A percentile compares a stretch with the other conserved stretches of the same genome.
These are phyloP conservation scores for Papilio dardanus DNA, from an alignment of 1,140 invertebrate species.

Conservation along the genomic window DNA sequence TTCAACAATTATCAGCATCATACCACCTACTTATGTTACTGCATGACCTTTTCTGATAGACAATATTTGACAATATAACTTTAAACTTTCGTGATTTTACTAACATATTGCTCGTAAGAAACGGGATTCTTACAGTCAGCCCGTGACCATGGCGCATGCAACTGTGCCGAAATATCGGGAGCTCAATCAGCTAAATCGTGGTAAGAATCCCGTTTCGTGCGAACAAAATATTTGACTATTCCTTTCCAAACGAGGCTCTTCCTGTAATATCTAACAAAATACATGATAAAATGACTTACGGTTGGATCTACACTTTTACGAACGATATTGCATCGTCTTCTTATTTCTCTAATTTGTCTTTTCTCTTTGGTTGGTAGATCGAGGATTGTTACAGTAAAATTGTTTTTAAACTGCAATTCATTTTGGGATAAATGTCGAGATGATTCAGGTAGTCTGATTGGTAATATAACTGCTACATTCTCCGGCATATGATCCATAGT, in stretches of 20 bases:
- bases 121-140: too few relatives aligned
- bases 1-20: neutral
- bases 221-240: too few relatives aligned
- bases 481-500: conserved; percentile 55
- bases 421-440: conserved; percentile 22
- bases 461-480: conserved; percentile 60
- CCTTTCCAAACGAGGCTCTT: neutral
- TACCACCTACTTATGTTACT: neutral
- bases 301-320: conserved; percentile 58
- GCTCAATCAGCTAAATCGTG: too few relatives aligned
- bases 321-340: conserved; percentile 45
- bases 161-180: too few relatives aligned
- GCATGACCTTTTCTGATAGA: neutral
- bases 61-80: too few relatives aligned
- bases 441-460: conserved; percentile 54
- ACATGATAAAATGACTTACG: conserved; percentile 45
- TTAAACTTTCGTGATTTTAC: too few relatives aligned
- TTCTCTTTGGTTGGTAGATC: conserved; percentile 52
- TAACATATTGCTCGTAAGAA: too few relatives aligned
- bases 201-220: too few relatives aligned
- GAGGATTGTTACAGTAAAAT: conserved; percentile 63
- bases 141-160: too few relatives aligned
- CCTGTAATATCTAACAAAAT: neutral
- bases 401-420: conserved; percentile 51
- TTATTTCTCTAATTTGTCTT: conserved; percentile 47